Percentiles rank a stretch among this genome's conserved stretches.
phyloP scores from a whole-genome alignment of 1,140 invertebrate genomes.

The Lerema accius region DNA sequence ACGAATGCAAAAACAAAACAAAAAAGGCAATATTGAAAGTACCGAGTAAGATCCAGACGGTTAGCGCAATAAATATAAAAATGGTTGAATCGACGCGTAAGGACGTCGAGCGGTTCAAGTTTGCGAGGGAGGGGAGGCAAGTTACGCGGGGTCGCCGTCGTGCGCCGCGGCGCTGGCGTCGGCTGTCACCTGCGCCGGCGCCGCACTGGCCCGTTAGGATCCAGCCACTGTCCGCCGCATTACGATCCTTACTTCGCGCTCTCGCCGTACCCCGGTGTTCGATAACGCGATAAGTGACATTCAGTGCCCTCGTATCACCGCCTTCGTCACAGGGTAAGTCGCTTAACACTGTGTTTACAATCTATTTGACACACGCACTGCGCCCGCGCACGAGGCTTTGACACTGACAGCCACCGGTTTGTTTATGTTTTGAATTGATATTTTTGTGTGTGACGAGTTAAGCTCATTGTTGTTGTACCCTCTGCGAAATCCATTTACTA shows the following conservation, averaged over 20 bases:
- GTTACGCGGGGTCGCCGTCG: constrained; percentile 54
- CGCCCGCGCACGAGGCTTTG: constrained; percentile 50
- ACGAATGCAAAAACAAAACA: neutral
- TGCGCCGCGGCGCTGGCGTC: constrained; percentile 70
- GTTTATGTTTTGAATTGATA: constrained; percentile 56
- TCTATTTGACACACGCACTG: constrained; percentile 18
- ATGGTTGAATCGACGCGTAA: constrained; percentile 29
- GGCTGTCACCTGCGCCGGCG: constrained; percentile 60
- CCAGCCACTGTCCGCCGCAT: constrained; percentile 49
- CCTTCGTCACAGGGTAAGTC: constrained; percentile 37
- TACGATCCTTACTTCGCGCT: constrained; percentile 38
- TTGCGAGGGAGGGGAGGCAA: constrained; percentile 43
- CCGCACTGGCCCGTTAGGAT: constrained; percentile 59
- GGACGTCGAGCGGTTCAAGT: constrained; percentile 29
- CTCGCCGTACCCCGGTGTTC: constrained; percentile 17
- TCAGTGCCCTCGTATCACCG: constrained; percentile 31
- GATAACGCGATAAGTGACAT: constrained; percentile 8
- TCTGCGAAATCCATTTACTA: constrained; percentile 13
- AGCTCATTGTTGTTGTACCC: constrained; percentile 12
- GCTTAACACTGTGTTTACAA: constrained; percentile 21
- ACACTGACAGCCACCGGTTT: constrained; percentile 64
- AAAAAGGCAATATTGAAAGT: neutral
- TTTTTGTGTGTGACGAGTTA: constrained; percentile 38
- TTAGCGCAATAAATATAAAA: constrained; percentile 16
- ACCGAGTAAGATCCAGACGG: constrained; percentile 17